Percentiles rank a stretch among this genome's conserved stretches.
phyloP scores from a whole-genome alignment of 1,140 invertebrate genomes.

The Cephus cinctus region DNA sequence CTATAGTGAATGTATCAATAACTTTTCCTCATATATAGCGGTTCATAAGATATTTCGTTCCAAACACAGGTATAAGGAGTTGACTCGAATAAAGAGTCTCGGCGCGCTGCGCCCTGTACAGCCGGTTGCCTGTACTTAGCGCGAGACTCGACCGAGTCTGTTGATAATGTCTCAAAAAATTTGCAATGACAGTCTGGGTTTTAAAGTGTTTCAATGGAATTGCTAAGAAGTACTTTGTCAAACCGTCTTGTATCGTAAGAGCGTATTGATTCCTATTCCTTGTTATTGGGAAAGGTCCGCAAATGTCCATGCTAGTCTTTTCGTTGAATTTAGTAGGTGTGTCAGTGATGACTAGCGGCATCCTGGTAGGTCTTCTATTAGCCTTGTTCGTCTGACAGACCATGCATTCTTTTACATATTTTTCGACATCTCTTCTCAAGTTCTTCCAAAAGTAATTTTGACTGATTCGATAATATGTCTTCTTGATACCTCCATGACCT shows the following conservation, averaged over 20 bases:
- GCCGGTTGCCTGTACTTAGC: too few species aligned
- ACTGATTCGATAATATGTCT: constrained; percentile 12
- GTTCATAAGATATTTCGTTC: too few species aligned
- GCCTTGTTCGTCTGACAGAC: constrained; percentile 17
- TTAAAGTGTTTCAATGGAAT: constrained; percentile 2
- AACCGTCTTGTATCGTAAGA: constrained; percentile 14
- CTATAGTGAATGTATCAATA: too few species aligned
- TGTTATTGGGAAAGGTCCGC: constrained; percentile 14
- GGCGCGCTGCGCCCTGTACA: too few species aligned
- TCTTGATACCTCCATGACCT: constrained; percentile 12
- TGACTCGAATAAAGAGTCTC: too few species aligned
- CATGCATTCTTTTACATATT: constrained; percentile 11
- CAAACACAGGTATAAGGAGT: too few species aligned
- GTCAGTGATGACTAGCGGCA: constrained; percentile 18
- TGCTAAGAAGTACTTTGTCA: constrained; percentile 9
- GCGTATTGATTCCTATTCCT: constrained; percentile 13
- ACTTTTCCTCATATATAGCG: too few species aligned
- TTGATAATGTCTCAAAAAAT: constrained; percentile 2
- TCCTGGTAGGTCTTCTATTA: constrained; percentile 7
- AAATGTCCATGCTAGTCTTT: constrained; percentile 16
- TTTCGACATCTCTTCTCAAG: constrained; percentile 14
- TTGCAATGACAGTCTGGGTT: neutral
- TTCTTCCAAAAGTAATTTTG: constrained; percentile 15
- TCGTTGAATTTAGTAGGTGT: constrained; percentile 11
- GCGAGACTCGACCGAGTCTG: too few species aligned